These are phyloP conservation scores for Chaenogobius annularis DNA, from an alignment of 2,113 vertebrate species.

Conservation along the genomic window DNA sequence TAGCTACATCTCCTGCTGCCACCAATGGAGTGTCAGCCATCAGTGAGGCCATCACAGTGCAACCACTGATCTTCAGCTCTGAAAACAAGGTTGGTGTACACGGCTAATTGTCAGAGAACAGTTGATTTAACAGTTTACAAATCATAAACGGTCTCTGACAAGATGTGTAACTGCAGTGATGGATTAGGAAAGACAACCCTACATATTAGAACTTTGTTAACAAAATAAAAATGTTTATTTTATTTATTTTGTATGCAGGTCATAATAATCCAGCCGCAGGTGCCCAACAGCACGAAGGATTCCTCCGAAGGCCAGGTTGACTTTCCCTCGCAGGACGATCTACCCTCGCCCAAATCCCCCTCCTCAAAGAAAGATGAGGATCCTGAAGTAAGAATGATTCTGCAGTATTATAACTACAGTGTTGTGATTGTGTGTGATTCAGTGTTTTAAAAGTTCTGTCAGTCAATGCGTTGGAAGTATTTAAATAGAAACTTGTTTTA, in stretches of 20 bases:
- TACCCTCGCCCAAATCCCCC: conserved; percentile 77
- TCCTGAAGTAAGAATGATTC: conserved; percentile 71
- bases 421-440: too few species aligned
- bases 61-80: conserved; percentile 84
- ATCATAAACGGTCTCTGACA: too few species aligned
- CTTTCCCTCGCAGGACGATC: conserved; percentile 77
- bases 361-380: conserved; percentile 84
- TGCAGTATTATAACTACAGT: not conserved
- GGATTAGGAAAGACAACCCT: not conserved
- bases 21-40: conserved; percentile 78
- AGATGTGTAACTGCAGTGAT: not conserved
- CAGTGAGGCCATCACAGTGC: conserved; percentile 87
- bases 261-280: conserved; percentile 94
- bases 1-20: conserved; percentile 84
- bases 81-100: conserved; percentile 82
- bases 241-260: conserved; percentile 75
- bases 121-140: not conserved
- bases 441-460: not conserved
- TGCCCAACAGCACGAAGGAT: conserved; percentile 73
- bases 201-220: not conserved
- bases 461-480: not conserved
- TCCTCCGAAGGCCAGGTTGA: conserved; percentile 78
- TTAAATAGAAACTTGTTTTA: not conserved
- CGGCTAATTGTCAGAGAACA: not conserved
- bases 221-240: not conserved